phyloP scores from a whole-genome alignment of 2,797 vertebrate species.

The Naso thynnoides region DNA sequence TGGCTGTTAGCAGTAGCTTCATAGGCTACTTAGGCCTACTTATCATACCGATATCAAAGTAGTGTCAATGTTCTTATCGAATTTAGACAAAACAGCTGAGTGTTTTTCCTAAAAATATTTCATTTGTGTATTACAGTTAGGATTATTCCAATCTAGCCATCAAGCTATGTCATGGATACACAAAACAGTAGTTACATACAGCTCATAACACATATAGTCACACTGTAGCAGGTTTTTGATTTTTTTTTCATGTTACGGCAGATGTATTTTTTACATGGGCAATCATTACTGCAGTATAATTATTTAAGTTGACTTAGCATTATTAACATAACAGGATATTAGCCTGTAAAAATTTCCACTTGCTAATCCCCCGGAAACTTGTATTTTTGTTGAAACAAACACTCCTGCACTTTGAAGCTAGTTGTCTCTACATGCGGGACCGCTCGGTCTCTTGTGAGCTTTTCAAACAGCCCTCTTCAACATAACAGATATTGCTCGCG shows the following conservation, averaged over 20 bases:
- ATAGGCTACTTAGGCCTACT: too few relatives aligned
- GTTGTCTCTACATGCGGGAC: conserved; percentile 24
- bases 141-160: not conserved
- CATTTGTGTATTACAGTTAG: not conserved
- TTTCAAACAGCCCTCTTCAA: conserved; percentile 52
- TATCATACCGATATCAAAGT: too few relatives aligned
- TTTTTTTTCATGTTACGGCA: not conserved
- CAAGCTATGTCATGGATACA: not conserved
- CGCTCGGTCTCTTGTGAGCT: conserved; percentile 35
- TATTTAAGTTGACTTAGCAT: not conserved
- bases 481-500: conserved; percentile 80
- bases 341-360: not conserved
- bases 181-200: not conserved
- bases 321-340: not conserved
- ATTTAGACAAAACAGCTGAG: too few relatives aligned
- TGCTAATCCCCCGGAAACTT: conserved; percentile 3
- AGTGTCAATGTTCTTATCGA: too few relatives aligned
- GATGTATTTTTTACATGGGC: too few relatives aligned
- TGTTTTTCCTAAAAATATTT: not conserved
- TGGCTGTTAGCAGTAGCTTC: too few relatives aligned
- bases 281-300: not conserved
- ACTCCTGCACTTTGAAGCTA: conserved; percentile 17
- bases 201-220: not conserved
- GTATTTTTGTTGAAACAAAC: conserved; percentile 18
- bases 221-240: too few relatives aligned